These are phyloP conservation scores for Odocoileus hemionus DNA, from an alignment of 2,113 vertebrate species.

Conservation along the genomic window DNA sequence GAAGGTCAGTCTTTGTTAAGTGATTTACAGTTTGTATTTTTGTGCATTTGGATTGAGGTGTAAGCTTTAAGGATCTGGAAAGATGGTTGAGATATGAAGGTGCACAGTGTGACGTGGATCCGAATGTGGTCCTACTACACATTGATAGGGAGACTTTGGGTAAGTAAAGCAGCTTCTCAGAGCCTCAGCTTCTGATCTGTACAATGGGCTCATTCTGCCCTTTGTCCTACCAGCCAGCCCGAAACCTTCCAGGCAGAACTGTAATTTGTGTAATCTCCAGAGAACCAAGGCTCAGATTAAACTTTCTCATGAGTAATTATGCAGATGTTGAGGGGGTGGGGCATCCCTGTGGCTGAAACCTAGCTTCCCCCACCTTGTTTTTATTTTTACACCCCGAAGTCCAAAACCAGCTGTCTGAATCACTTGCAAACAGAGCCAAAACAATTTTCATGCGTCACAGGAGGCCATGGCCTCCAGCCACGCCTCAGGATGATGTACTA, in stretches of 20 bases:
- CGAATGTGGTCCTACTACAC: background rate
- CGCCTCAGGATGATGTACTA: conserved; percentile 60
- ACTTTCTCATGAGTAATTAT: background rate
- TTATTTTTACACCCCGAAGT: conserved; percentile 49
- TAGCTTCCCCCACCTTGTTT: conserved; percentile 40
- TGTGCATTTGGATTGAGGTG: background rate
- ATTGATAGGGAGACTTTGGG: background rate
- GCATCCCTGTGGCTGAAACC: background rate
- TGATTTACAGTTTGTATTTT: background rate
- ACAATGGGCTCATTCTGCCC: background rate
- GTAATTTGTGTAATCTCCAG: background rate
- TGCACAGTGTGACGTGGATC: background rate
- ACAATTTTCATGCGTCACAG: conserved; percentile 52
- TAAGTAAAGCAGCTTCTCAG: background rate
- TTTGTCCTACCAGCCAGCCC: too few species aligned
- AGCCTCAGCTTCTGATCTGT: background rate
- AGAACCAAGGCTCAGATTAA: background rate
- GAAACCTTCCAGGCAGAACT: background rate
- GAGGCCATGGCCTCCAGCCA: conserved; percentile 40
- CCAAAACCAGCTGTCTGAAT: conserved; percentile 61
- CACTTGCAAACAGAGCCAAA: conserved; percentile 43
- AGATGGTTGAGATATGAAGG: background rate
- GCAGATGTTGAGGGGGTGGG: background rate
- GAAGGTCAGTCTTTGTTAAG: background rate
- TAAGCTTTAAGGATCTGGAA: background rate